phyloP scores from a whole-genome alignment of 2,888 invertebrate genomes.

The Dugesia japonica region DNA sequence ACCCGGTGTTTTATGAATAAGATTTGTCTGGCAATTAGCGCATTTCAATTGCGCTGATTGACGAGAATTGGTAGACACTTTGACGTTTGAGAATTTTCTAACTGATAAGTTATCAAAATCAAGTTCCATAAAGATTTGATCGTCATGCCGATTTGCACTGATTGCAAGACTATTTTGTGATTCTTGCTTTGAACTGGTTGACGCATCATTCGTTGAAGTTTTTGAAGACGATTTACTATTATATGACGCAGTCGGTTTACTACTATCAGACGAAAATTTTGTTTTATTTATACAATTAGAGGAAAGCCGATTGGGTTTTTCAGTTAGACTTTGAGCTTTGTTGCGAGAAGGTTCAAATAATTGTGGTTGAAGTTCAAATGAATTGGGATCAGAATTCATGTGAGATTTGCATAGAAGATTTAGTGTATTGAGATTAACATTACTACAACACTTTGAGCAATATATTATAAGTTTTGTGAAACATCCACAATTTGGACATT shows the following conservation, averaged over 20 bases:
- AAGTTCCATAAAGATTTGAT: not conserved
- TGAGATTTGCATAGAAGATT: constrained; percentile 12
- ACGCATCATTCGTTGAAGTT: not conserved
- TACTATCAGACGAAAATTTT: not conserved
- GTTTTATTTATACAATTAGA: not conserved
- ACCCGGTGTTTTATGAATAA: not conserved
- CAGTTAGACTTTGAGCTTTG: constrained; percentile 10
- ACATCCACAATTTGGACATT: not conserved
- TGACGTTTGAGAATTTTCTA: not conserved
- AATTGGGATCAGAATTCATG: not conserved
- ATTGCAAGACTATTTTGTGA: constrained; percentile 6
- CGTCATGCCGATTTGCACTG: constrained; percentile 3
- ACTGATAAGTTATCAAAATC: not conserved
- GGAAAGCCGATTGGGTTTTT: not conserved
- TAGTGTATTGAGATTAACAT: not conserved
- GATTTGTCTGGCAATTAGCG: not conserved
- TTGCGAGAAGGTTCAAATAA: not conserved
- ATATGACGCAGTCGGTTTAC: not conserved
- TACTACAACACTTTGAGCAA: not conserved
- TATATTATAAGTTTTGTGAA: not conserved
- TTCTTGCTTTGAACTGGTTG: not conserved
- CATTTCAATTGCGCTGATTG: not conserved
- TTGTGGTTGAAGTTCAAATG: not conserved
- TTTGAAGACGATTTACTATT: not conserved
- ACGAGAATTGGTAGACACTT: not conserved